These are phyloP conservation scores for Epizoanthus illoricatus DNA, from an alignment of 92 coral and sea anemone species.

Conservation along the genomic window DNA sequence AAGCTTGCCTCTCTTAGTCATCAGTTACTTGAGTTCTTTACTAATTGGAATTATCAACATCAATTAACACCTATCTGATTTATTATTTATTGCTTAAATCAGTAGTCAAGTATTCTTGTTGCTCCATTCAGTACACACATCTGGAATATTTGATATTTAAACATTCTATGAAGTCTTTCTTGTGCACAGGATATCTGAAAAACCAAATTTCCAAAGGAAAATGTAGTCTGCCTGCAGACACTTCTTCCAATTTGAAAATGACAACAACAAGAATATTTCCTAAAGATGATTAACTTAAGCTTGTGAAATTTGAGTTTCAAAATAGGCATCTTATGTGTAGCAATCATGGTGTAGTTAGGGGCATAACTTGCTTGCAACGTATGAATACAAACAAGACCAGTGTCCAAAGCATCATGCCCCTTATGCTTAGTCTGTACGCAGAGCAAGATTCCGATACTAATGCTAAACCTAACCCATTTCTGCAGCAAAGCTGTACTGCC, in stretches of 20 bases:
- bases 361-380: too few relatives aligned
- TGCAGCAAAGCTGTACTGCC: conserved; percentile 65
- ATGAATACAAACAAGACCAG: too few relatives aligned
- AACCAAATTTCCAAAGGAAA: not conserved
- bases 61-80: not conserved
- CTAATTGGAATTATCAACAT: not conserved
- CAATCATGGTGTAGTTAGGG: too few relatives aligned
- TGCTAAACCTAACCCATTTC: conserved; percentile 47
- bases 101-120: not conserved
- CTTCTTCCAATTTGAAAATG: not conserved
- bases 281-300: not conserved
- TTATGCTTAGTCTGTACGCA: too few relatives aligned
- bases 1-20: not conserved
- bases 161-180: too few relatives aligned
- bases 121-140: not conserved
- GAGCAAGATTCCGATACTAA: too few relatives aligned
- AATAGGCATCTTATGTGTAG: too few relatives aligned
- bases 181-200: too few relatives aligned
- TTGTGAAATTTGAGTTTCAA: too few relatives aligned
- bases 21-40: not conserved
- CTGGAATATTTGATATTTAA: not conserved
- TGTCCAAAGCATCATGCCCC: too few relatives aligned
- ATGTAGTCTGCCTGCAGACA: conserved; percentile 31
- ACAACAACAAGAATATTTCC: not conserved
- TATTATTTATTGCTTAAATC: too few relatives aligned